A percentile compares a stretch with the other conserved stretches of the same genome.
phyloP scores from a whole-genome alignment of 2,113 vertebrate genomes.

The Probosciger aterrimus region DNA sequence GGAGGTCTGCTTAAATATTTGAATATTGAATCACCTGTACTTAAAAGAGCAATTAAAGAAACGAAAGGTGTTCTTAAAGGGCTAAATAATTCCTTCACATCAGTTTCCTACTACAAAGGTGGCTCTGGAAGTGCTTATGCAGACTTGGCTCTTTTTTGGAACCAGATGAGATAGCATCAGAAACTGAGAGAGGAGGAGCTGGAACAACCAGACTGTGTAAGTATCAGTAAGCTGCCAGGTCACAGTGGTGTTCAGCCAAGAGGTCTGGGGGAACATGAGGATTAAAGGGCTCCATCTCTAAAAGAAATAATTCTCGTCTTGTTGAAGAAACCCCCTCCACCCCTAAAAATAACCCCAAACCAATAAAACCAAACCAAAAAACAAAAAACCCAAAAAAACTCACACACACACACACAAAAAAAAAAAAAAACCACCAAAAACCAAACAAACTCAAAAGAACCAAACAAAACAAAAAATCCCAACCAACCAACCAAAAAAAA shows the following conservation, averaged over 20 bases:
- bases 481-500: neutral
- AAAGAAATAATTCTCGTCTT: neutral
- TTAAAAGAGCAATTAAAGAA: conserved; percentile 3
- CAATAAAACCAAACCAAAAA: neutral
- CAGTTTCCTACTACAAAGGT: neutral
- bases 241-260: neutral
- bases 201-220: neutral
- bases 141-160: neutral
- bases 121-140: neutral
- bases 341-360: neutral
- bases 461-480: neutral
- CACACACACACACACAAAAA: too few relatives aligned
- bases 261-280: neutral
- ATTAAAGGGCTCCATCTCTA: neutral
- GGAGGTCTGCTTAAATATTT: neutral
- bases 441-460: neutral
- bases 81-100: conserved; percentile 1
- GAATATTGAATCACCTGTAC: neutral
- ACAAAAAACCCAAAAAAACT: neutral
- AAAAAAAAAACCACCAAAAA: accelerated
- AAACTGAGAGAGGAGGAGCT: neutral
- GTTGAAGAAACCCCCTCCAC: neutral
- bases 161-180: neutral
- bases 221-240: neutral
- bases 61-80: neutral